Evolutionary conservation across 2,888 invertebrate species (phyloP).

Genomic region (Copidosoma aretas): DNA sequence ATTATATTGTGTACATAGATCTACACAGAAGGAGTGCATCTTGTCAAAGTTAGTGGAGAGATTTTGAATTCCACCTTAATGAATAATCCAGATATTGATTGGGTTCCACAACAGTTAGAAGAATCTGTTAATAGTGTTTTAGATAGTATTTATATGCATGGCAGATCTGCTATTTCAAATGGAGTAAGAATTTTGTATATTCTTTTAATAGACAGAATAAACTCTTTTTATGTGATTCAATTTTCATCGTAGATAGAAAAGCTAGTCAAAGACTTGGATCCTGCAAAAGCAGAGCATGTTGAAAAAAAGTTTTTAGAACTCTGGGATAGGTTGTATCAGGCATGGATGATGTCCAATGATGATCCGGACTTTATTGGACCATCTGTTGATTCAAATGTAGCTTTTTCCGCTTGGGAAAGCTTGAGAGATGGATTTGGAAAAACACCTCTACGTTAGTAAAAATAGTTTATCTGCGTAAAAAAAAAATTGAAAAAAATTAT

Average conservation of each 20-base stretch:
- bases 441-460: constrained; percentile 70
- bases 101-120: constrained; percentile 83
- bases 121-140: constrained; percentile 88
- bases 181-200: constrained; percentile 67
- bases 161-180: constrained; percentile 87
- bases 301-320: constrained; percentile 89
- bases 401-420: constrained; percentile 76
- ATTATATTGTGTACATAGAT: constrained; percentile 67
- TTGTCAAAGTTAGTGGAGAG: constrained; percentile 87
- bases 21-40: constrained; percentile 91
- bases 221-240: neutral
- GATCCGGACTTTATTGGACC: constrained; percentile 70
- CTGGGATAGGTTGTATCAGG: constrained; percentile 93
- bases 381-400: constrained; percentile 75
- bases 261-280: constrained; percentile 80
- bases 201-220: neutral
- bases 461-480: neutral
- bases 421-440: constrained; percentile 76
- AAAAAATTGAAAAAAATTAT: constrained; percentile 4
- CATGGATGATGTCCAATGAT: constrained; percentile 81
- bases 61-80: constrained; percentile 87
- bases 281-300: constrained; percentile 79
- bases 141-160: constrained; percentile 92
- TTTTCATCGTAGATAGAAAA: constrained; percentile 70
- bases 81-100: constrained; percentile 81